Conservation (phyloP, 2,797 vertebrate genomes). For the Acomys russatus region DNA sequence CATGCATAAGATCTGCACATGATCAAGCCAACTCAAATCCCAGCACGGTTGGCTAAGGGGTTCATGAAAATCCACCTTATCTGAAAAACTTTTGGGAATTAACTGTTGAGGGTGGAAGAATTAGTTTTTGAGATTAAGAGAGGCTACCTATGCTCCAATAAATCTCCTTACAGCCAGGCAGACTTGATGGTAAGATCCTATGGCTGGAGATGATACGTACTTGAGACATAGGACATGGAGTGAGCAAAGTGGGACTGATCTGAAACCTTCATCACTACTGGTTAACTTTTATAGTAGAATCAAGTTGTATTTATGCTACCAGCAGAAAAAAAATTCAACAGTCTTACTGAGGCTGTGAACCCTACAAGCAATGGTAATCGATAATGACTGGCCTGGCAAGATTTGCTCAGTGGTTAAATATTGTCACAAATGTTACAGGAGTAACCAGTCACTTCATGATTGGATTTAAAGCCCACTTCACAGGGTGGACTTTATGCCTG, state of each 20-base stretch:
- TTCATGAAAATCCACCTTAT: not conserved
- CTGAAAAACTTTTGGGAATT: not conserved
- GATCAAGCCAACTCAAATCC: not conserved
- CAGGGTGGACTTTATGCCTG: not conserved
- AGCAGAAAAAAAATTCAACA: not conserved
- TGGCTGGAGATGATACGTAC: not conserved
- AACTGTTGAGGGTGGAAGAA: not conserved
- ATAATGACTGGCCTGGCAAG: not conserved
- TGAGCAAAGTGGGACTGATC: not conserved
- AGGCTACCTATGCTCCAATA: not conserved
- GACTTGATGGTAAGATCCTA: not conserved
- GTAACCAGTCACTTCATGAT: not conserved
- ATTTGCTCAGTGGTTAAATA: not conserved
- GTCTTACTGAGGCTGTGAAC: not conserved
- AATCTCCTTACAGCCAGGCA: not conserved
- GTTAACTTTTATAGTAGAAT: not conserved
- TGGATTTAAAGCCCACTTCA: not conserved
- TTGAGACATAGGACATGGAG: not conserved
- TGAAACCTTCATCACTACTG: not conserved
- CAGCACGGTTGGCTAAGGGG: not conserved
- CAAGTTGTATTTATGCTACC: not conserved
- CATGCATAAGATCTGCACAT: not conserved
- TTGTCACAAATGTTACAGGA: not conserved
- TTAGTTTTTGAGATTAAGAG: not conserved
- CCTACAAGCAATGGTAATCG: not conserved